These are phyloP conservation scores for Nesogale talazaci DNA, from an alignment of 2,113 vertebrate genomes.

Conservation along the genomic window DNA sequence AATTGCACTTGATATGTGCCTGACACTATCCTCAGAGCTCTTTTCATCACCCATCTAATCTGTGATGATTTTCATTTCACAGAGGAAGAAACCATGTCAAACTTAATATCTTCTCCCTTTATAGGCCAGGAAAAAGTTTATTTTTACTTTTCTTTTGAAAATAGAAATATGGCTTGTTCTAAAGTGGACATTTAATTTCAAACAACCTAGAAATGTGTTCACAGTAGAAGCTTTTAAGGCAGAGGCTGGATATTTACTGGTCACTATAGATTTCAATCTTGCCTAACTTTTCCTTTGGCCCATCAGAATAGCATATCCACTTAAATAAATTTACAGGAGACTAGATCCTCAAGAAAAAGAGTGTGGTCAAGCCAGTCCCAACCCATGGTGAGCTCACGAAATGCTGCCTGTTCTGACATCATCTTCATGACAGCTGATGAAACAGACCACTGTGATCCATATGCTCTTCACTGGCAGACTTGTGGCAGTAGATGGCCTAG, in stretches of 20 bases:
- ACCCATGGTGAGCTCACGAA: not conserved
- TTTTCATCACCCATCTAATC: not conserved
- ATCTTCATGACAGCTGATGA: not conserved
- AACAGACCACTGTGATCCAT: not conserved
- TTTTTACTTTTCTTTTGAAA: too few species aligned
- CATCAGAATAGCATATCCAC: not conserved
- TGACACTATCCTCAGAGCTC: not conserved
- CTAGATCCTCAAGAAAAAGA: not conserved
- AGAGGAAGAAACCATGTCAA: not conserved
- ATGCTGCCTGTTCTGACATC: not conserved
- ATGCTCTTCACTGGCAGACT: not conserved
- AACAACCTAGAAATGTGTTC: not conserved
- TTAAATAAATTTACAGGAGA: slow-evolving; percentile 16
- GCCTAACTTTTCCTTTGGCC: slow-evolving; percentile 17
- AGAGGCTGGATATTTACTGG: not conserved
- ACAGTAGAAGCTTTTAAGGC: slow-evolving; percentile 6
- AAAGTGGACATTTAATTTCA: slow-evolving; percentile 19
- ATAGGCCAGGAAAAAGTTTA: not conserved
- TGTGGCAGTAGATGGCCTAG: not conserved
- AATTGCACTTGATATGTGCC: not conserved
- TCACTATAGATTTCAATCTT: not conserved
- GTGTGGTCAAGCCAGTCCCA: not conserved
- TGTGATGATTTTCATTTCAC: slow-evolving; percentile 27
- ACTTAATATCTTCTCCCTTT: not conserved
- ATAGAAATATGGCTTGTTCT: not conserved